A percentile compares a stretch with the other conserved stretches of the same genome.
phyloP scores from a whole-genome alignment of 1,140 invertebrate species.

The Carcinoscorpius rotundicauda region DNA sequence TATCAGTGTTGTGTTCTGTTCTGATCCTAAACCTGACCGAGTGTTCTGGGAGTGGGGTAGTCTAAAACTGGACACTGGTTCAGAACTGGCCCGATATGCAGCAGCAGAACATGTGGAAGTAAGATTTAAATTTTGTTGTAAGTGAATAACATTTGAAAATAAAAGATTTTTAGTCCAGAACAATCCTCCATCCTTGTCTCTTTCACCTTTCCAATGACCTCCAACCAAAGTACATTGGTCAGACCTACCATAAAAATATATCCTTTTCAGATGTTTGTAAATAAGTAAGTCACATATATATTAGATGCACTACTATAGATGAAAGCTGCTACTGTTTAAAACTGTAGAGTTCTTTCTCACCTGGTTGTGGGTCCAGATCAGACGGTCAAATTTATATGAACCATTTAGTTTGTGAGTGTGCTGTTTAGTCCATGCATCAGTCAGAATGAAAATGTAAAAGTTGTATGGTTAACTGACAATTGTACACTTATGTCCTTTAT shows the following conservation, averaged over 20 bases:
- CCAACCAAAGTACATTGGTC: not conserved
- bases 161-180: not conserved
- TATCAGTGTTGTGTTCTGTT: constrained; percentile 21
- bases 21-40: constrained; percentile 22
- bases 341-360: too few relatives aligned
- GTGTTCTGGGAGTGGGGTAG: constrained; percentile 25
- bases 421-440: too few relatives aligned
- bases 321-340: too few relatives aligned
- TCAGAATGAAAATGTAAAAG: too few relatives aligned
- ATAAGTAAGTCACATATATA: too few relatives aligned
- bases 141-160: not conserved
- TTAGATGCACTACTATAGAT: too few relatives aligned
- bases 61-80: constrained; percentile 12
- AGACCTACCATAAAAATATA: not conserved
- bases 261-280: not conserved
- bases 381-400: too few relatives aligned
- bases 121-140: not conserved
- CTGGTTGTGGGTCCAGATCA: too few relatives aligned
- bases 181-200: not conserved
- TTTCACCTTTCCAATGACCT: not conserved
- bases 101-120: constrained; percentile 16
- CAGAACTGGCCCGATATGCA: constrained; percentile 11
- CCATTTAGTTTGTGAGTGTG: too few relatives aligned
- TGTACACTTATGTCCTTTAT: too few relatives aligned
- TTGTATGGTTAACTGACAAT: too few relatives aligned